Base-by-base conservation (phyloP, 2,113 vertebrate species). In the Chionodraco myersi region DNA sequence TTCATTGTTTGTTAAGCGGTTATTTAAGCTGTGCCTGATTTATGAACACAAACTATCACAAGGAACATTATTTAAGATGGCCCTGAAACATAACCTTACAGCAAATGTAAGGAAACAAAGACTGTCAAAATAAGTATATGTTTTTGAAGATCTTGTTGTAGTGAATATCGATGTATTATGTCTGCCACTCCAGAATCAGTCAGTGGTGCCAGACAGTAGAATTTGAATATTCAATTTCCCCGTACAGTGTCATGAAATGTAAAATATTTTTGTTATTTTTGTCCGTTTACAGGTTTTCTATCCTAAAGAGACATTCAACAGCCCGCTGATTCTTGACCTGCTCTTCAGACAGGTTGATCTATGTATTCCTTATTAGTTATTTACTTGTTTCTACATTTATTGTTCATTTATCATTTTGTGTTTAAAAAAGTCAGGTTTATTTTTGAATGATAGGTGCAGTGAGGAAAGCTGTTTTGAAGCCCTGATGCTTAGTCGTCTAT, bases 301-400 rank as follows among this genome's bases (percentile, higher is more conserved):
- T 80, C 98, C 98, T 14, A 98, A 96, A 88, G 98, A 99, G 74
- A 97, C 75, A 77, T 94, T 97, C 84, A 97, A 94, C 88, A 96
- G 95, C 80, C 97, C 98, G 0, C 86, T 99, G 71, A 88, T 96
- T 41, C 92, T 99, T 2, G 97, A 99, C 68, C 94, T 99, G 82
- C 90, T 98, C 82, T 99, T 99, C 92, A 95, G 93, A 90, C 98
- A 99, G 97, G 98, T 99, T 62, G 90, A 88, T 74, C 51, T 41
- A 21, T 64, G 15, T 44, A 41, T 59, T 76, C 18, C 30, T 57
- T 79, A 8, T 53, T 23, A 18, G 13, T 61, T 18, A 18, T 51
- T 73, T 1, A 14, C 2, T 66, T 78, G 52, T 44, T 45, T 23
- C 4, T 77, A 1, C 3, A 21, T 70, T 49, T 26, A 36, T 57